Evolutionary conservation across 2,797 vertebrate species (phyloP).

Genomic region (Pseudochirops cupreus): DNA sequence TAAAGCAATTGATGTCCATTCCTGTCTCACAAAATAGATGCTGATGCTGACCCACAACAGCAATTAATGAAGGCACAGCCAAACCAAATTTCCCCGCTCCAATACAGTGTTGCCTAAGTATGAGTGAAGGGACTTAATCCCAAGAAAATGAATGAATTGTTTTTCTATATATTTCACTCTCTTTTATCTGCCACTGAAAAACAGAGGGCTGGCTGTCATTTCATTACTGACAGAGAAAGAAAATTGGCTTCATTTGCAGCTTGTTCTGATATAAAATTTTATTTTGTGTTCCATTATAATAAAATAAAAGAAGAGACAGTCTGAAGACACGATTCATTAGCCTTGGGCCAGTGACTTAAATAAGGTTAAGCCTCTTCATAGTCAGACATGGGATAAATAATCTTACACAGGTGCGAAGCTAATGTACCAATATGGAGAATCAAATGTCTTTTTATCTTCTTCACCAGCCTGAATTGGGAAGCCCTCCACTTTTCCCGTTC

Average conservation of each 20-base stretch:
- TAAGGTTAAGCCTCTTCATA: constrained; percentile 76
- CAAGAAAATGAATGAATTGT: constrained; percentile 41
- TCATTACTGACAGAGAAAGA: constrained; percentile 67
- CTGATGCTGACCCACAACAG: neutral
- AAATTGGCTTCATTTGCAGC: constrained; percentile 79
- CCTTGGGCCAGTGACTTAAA: constrained; percentile 75
- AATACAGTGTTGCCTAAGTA: constrained; percentile 21
- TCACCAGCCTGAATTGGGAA: constrained; percentile 2
- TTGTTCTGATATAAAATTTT: constrained; percentile 71
- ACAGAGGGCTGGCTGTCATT: constrained; percentile 50
- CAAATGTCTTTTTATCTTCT: constrained; percentile 8
- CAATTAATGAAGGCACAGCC: constrained; percentile 41
- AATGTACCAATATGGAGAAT: constrained; percentile 48
- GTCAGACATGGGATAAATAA: constrained; percentile 72
- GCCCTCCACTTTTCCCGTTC: constrained; percentile 15
- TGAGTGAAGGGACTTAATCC: constrained; percentile 28
- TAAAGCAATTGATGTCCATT: constrained; percentile 34
- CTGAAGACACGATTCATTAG: constrained; percentile 74
- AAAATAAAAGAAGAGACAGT: constrained; percentile 75
- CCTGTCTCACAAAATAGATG: constrained; percentile 27
- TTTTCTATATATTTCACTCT: neutral
- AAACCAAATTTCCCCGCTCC: neutral
- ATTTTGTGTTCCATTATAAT: constrained; percentile 77
- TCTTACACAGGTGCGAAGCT: constrained; percentile 50
- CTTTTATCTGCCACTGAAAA: constrained; percentile 52